Evolutionary conservation across 1,140 invertebrate genomes (phyloP).

Genomic region (Drosophila cardini): DNA sequence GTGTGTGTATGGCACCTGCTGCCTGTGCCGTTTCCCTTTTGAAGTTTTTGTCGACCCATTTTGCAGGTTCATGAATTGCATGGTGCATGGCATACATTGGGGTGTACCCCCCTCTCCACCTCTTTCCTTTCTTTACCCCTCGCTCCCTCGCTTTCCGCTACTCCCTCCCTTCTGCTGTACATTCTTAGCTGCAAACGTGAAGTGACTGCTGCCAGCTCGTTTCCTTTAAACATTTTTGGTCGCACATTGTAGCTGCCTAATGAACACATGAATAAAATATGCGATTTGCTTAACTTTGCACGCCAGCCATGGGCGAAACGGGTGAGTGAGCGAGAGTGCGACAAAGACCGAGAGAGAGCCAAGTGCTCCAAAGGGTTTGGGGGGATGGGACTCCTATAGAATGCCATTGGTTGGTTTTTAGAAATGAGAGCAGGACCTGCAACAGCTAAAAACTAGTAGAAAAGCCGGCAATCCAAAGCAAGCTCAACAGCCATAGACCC

Average conservation of each 20-base stretch:
- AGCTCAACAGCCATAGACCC: background rate
- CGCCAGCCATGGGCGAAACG: constrained; percentile 42
- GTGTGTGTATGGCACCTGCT: constrained; percentile 16
- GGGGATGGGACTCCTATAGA: constrained; percentile 12
- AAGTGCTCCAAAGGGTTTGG: background rate
- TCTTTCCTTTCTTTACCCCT: background rate
- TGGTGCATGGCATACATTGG: constrained; percentile 48
- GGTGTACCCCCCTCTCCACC: background rate
- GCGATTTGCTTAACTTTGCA: constrained; percentile 83
- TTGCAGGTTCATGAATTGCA: constrained; percentile 73
- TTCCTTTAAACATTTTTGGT: constrained; percentile 83
- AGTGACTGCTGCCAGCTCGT: constrained; percentile 39
- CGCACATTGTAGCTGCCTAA: constrained; percentile 83
- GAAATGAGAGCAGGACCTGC: constrained; percentile 33
- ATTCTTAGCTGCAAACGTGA: constrained; percentile 19
- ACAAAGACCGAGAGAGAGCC: constrained; percentile 14
- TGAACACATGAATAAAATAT: constrained; percentile 84
- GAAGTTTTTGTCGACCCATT: constrained; percentile 78
- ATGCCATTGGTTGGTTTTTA: constrained; percentile 34
- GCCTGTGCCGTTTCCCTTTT: constrained; percentile 69
- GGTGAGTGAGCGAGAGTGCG: background rate
- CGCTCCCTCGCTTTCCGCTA: background rate
- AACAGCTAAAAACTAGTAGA: constrained; percentile 31
- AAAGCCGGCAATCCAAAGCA: constrained; percentile 4
- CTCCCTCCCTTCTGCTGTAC: background rate